Evolutionary conservation across 2,113 vertebrate genomes (phyloP).

Genomic region (Pteruthius melanotis): DNA sequence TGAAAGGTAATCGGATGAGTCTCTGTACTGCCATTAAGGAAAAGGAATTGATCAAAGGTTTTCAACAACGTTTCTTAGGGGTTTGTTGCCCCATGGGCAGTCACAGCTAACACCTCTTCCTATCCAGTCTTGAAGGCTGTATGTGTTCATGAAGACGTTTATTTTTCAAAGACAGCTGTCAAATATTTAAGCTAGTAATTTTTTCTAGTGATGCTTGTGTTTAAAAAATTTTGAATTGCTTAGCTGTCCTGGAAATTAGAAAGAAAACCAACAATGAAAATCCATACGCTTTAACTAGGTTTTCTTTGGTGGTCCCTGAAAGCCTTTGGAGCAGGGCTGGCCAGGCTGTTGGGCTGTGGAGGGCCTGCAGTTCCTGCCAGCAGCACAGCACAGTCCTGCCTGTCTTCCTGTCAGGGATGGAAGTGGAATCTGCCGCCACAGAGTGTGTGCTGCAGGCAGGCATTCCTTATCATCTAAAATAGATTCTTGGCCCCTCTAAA

Average conservation of each 20-base stretch:
- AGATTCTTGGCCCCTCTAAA: not conserved
- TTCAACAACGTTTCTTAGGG: conserved; percentile 7
- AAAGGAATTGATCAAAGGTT: conserved; percentile 26
- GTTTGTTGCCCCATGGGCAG: not conserved
- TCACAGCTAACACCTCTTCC: not conserved
- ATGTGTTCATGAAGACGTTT: not conserved
- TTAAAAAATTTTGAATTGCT: not conserved
- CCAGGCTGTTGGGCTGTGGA: not conserved
- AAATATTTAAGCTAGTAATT: not conserved
- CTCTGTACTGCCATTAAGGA: not conserved
- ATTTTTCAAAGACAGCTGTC: not conserved
- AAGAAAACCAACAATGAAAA: not conserved
- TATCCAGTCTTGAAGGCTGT: not conserved
- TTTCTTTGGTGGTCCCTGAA: not conserved
- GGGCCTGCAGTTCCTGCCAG: not conserved
- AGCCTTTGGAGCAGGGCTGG: not conserved
- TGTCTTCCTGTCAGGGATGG: not conserved
- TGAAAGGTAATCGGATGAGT: not conserved
- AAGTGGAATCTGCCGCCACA: not conserved
- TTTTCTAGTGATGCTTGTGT: not conserved
- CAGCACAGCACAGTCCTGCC: not conserved
- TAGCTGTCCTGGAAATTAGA: not conserved
- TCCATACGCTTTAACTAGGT: not conserved
- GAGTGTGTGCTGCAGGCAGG: not conserved
- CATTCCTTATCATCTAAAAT: not conserved